Base-by-base conservation (phyloP, 2,113 vertebrate genomes). In the Bostrychus sinensis region DNA sequence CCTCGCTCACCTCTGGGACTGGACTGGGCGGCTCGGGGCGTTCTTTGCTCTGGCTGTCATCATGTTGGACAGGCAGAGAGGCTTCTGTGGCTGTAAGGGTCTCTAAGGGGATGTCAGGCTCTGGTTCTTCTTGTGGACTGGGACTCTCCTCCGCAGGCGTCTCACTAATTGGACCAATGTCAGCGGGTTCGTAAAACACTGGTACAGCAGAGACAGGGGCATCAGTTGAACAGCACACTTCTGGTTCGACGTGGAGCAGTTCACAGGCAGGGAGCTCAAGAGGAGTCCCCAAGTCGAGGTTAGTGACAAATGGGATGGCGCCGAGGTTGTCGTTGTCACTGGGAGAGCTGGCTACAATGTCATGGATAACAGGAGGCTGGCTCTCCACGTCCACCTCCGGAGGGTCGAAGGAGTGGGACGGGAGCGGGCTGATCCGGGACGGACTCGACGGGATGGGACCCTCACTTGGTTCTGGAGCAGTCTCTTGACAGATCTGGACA, bases 401-500 rank as follows among this genome's bases (percentile, higher is more conserved):
- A 7, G 68, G 28, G 1, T 72, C 55, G 1, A 75, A 45, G 6
- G 45, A 56, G 19, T 12, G 71, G 8, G 73, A 41, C 0, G 63
- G 72, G 25, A 78, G 50, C 28, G 86, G 84, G 58, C 85, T 88
- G 55, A 73, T 25, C 8, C 41, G 36, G 50, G 48, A 3, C 4
- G 84, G 81, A 67, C 80, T 86, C 4, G 83, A 84, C 2, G 86
- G 77, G 34, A 80, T 7, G 16, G 82, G 80, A 28, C 86, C 85
- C 50, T 87, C 77, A 8, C 81, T 78, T 17, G 86, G 74, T 12
- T 82, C 89, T 46, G 88, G 88, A 23, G 85, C 73, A 0, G 89
- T 92, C 80, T 91, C 91, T 50, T 93, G 92, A 80, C 90, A 93
- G 46, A 92, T 80, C 92, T 93, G 25, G 17, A 78, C 25, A 81